Evolutionary conservation across 2,888 invertebrate genomes (phyloP).

Genomic region (Chrysotoxum bicinctum): DNA sequence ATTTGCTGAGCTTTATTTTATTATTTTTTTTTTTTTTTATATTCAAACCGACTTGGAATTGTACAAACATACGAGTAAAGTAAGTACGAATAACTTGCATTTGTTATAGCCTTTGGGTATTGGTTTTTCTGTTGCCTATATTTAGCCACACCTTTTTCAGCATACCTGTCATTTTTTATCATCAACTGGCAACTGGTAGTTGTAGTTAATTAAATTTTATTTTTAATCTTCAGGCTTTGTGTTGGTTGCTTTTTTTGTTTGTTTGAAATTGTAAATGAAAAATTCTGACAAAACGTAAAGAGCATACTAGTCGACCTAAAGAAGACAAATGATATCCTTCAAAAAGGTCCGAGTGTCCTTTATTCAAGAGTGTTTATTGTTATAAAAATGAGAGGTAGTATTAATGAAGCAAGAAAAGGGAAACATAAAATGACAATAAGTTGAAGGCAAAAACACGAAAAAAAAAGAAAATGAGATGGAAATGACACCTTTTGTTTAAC

Average conservation of each 20-base stretch:
- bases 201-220: conserved; percentile 18
- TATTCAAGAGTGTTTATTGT: conserved; percentile 1
- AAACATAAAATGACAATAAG: neutral
- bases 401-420: conserved; percentile 4
- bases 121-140: neutral
- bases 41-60: neutral
- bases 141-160: conserved; percentile 19
- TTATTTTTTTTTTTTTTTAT: neutral
- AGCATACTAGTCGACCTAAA: neutral
- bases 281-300: neutral
- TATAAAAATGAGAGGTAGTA: neutral
- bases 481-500: neutral
- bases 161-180: neutral
- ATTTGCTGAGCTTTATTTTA: no score
- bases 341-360: conserved; percentile 16
- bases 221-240: neutral
- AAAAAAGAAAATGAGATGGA: neutral
- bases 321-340: conserved; percentile 10
- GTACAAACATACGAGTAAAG: neutral
- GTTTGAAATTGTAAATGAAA: neutral
- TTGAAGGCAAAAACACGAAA: neutral
- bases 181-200: neutral
- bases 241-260: conserved; percentile 2
- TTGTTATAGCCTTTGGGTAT: neutral
- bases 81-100: neutral